Base-by-base conservation (phyloP, 2,888 invertebrate species). In the Neoascia interrupta region DNA sequence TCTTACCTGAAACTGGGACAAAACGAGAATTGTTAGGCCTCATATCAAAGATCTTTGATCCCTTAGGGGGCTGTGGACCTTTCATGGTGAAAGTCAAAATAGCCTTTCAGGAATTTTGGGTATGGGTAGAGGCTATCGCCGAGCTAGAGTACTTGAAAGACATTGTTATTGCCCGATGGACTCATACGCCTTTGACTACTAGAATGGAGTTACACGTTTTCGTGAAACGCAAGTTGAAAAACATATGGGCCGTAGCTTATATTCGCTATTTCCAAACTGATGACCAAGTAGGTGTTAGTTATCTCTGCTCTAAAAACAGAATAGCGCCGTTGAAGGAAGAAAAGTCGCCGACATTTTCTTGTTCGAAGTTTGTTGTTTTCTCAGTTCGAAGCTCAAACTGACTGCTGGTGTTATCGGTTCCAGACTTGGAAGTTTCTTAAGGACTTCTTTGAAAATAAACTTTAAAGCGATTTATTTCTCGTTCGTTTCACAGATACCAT, bases 221-320 rank as follows among this genome's bases (percentile, higher is more conserved):
- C 36, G 13, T 36, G 3, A n/a, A 5, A 3, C n/a, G 11, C 1
- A 36, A 13, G 11, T 11, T 13, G n/a, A 36, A 36, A 11, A 5
- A 5, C n/a, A 11, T 11, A 11, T n/a, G 36, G 13, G 36, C 36
- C 4, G 36, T 36, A 36, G n/a, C 45, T 21, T 47, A 47, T 45
- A 13, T 47, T 5, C 26, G 26, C 5, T 47, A 47, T 21, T 45
- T 10, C 13, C 10, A 23, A 1, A 1, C 13, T n/a, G 23, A 21
- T 5, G 28, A 15, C 3, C 28, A 15, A 26, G 15, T n/a, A 8
- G 15, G 45, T 47, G 15, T 47, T 11, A 47, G 11, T 23, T 47
- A 47, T 26, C 15, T 47, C 1, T 28, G 45, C 28, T 47, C 26
- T 1, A 47, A 47, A 13, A 47, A 47, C 11, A 21, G 45, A 26